Percentiles rank a stretch among this genome's conserved stretches.
Evolutionary conservation across 2,113 vertebrate genomes (phyloP).

Genomic region (Hipposideros armiger): DNA sequence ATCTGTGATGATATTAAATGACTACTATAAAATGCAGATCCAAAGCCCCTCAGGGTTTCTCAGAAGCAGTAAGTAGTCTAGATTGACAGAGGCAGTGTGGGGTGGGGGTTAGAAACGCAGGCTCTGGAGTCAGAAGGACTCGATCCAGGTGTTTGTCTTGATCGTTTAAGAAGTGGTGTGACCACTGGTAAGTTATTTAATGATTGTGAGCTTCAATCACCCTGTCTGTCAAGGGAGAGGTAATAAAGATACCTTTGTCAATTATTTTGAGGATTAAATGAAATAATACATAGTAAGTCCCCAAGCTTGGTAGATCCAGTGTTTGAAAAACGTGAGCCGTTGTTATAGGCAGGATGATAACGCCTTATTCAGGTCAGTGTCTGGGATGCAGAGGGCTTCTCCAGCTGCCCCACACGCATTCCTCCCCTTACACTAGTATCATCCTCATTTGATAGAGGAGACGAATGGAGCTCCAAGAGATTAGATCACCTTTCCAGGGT

Average conservation of each 20-base stretch:
- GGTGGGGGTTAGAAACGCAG: background rate
- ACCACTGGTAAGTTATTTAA: background rate
- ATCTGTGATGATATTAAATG: background rate
- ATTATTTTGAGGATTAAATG: constrained; percentile 27
- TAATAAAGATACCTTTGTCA: background rate
- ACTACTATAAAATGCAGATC: background rate
- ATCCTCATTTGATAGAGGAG: background rate
- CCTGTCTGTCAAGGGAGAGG: background rate
- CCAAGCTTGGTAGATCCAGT: background rate
- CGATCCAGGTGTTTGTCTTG: background rate
- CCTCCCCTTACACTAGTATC: too few relatives aligned
- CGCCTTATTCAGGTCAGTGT: background rate
- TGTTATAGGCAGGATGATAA: background rate
- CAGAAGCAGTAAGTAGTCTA: background rate
- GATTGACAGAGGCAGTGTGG: background rate
- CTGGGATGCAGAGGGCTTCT: background rate
- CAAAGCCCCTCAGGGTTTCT: background rate
- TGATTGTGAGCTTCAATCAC: background rate
- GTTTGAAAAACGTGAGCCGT: background rate
- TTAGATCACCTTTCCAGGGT: background rate
- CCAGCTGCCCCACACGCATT: background rate
- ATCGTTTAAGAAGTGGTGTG: background rate
- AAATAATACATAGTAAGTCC: background rate
- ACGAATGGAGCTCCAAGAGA: background rate
- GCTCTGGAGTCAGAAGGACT: background rate